Evolutionary conservation across 2,888 invertebrate genomes (phyloP), one percentile per base, ranked within the genome.

Genomic region (Rhopalosiphum nymphaeae): DNA sequence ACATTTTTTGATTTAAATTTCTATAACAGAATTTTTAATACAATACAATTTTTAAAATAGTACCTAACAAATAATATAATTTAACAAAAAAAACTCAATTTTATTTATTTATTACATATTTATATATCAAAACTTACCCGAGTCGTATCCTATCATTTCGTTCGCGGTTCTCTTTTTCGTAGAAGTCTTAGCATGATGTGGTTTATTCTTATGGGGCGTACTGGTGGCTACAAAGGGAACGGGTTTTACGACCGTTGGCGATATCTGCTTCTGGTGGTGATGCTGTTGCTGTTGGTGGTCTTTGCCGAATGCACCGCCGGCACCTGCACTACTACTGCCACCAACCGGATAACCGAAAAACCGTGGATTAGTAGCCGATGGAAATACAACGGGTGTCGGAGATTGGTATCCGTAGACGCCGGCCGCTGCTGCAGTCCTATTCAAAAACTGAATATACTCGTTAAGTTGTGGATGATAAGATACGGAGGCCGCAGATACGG

Each of bases 241-340:
- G 53, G 92, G 92, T 53, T 92, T 92, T 4, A 92, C 88, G 29
- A 88, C 67, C 3, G 29, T n/a, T 29, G 53, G 42, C 0, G 84
- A 36, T 21, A 4, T n/a, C 11, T n/a, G 46, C 10, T 67, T 44
- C 11, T 67, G 16, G 46, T 56, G 89, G 36, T 89, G 42, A 10
- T 53, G 56, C 3, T 89, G 56, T 25, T 46, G 67, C 94, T 95
- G 94, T 95, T 94, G 87, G 94, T 95, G 5, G 96, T 96, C 0
- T 96, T 96, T 89, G 95, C 95, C 96, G 95, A 97, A 96, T 96
- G 96, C 95, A 96, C 96, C 13, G 95, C 96, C 91, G 21, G 21
- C 21, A 78, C 78, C 78, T 78, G 0, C 78, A 36, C 96, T 13
- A 95, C 96, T 89, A 4, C 96, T 94, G 96, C 96, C 11, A 95